Base-by-base conservation (phyloP, 2,888 invertebrate species). In the Cerastis leucographa region DNA sequence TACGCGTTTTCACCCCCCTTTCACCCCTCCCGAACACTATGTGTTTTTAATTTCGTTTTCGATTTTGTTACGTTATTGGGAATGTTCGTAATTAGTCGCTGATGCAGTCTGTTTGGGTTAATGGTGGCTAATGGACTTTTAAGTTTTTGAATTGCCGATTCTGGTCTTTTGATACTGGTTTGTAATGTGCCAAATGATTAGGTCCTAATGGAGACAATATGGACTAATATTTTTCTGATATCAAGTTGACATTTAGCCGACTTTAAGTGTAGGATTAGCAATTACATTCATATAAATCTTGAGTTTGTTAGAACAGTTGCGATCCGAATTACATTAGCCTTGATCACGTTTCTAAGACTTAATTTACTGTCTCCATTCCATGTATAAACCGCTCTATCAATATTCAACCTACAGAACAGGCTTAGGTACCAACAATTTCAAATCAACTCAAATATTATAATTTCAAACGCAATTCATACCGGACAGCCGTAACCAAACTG, bases 1-100 rank as follows among this genome's bases (percentile, higher is more conserved):
- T 95, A 93, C 94, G 95, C 94, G 93, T 92, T 83, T 83, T 92
- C 87, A 89, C 88, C 90, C 90, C 91, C 87, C 87, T 76, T 78
- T 0, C 79, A 22, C 65, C 83, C 80, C 80, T 78, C 84, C 85
- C 74, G 84, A 73, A 74, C 83, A 84, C 88, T 91, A 91, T 90
- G 90, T 89, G 89, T 91, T 91, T 91, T 91, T 91, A 90, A 91
- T 91, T 89, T 89, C 88, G 85, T 88, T 90, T 88, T 90, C 91
- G 89, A 91, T 91, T 91, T 89, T 78, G 87, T 87, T 85, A 87
- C 80, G 85, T 86, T 88, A 86, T 86, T 83, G 84, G 74, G 59
- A 88, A 86, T 83, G 78, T 74, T 65, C 68, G 78, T 73, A 85
- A 84, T 88, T 88, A 87, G 79, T 74, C 49, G 35, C 76, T 79